Conservation (phyloP, 2,888 invertebrate genomes). For the Megamerina dolium region DNA sequence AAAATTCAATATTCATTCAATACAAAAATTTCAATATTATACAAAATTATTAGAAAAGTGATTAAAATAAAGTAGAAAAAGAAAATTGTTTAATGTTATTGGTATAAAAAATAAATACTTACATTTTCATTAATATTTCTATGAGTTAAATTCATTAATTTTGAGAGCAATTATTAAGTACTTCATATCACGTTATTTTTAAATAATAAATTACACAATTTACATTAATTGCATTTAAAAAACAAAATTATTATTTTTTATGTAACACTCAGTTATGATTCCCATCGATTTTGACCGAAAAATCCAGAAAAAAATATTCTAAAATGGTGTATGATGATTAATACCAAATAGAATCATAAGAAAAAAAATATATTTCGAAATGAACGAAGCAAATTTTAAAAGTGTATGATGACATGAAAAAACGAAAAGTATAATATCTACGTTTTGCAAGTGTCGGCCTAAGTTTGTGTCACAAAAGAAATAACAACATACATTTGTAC, state of each 20-base stretch:
- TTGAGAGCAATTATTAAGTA: no score
- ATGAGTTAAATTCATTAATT: no score
- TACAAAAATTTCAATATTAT: not conserved
- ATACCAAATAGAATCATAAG: constrained; percentile 16
- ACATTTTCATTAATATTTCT: no score
- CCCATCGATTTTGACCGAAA: constrained; percentile 13
- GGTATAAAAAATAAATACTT: no score
- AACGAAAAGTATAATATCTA: not conserved
- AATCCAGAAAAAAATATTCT: constrained; percentile 7
- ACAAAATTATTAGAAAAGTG: not conserved
- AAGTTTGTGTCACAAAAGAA: constrained; percentile 10
- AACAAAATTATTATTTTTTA: not conserved
- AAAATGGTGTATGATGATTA: constrained; percentile 26
- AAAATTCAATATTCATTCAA: not conserved
- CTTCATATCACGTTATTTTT: no score
- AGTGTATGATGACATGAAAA: not conserved
- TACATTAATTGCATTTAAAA: constrained; percentile 1
- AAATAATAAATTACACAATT: no score
- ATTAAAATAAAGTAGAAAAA: not conserved
- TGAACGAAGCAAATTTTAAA: constrained; percentile 3
- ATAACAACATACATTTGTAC: no score
- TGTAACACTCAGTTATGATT: no score
- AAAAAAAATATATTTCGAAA: constrained; percentile 3
- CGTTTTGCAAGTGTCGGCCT: constrained; percentile 2
- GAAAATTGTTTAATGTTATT: no score